A percentile compares a stretch with the other conserved stretches of the same genome.
phyloP scores from a whole-genome alignment of 2,113 vertebrate genomes.

The Dascyllus trimaculatus region DNA sequence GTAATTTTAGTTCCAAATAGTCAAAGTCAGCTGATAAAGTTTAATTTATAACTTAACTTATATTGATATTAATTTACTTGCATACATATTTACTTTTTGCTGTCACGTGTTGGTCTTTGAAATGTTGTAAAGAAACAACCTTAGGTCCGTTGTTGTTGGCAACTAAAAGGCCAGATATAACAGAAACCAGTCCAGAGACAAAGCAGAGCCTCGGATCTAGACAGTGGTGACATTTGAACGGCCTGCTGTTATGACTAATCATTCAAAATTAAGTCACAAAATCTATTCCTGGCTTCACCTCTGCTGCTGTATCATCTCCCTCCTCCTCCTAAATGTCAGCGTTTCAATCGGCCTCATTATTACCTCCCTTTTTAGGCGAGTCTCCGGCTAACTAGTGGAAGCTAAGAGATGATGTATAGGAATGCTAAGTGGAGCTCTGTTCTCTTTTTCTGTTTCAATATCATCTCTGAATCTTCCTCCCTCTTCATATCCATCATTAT shows the following conservation, averaged over 20 bases:
- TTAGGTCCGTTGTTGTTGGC: constrained; percentile 43
- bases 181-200: constrained; percentile 15
- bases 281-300: constrained; percentile 71
- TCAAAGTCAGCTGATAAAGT: too few relatives aligned
- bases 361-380: constrained; percentile 53
- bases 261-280: constrained; percentile 80
- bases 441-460: constrained; percentile 35
- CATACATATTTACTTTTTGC: not conserved
- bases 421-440: constrained; percentile 16
- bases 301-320: constrained; percentile 3
- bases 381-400: constrained; percentile 3
- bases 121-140: constrained; percentile 51
- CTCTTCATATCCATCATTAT: constrained; percentile 43
- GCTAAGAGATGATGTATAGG: constrained; percentile 16
- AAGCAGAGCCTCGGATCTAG: constrained; percentile 46
- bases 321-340: constrained; percentile 74
- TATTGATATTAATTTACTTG: too few relatives aligned
- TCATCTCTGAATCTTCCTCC: constrained; percentile 23
- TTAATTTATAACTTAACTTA: too few relatives aligned
- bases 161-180: constrained; percentile 60
- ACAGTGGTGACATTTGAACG: constrained; percentile 76
- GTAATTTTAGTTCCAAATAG: too few relatives aligned
- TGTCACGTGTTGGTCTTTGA: constrained; percentile 31
- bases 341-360: constrained; percentile 78
- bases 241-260: constrained; percentile 76